These are phyloP conservation scores for Sebastes iracundus DNA, from an alignment of 2,797 vertebrate species.

Conservation along the genomic window DNA sequence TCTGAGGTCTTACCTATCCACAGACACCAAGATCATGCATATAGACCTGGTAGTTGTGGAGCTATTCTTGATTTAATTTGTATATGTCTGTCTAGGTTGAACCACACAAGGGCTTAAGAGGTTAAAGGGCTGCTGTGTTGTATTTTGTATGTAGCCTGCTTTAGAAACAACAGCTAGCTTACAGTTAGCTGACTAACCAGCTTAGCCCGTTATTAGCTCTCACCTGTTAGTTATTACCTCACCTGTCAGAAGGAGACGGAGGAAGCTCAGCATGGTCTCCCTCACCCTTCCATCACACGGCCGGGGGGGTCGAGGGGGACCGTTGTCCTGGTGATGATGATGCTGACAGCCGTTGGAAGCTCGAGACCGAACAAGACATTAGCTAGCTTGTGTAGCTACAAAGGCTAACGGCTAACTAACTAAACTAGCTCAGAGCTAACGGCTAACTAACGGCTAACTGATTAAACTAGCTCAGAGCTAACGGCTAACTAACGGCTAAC, in stretches of 20 bases:
- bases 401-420: neutral
- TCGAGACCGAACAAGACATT: conserved; percentile 26
- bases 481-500: too few species aligned
- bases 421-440: neutral
- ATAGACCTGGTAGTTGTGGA: too few species aligned
- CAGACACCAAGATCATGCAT: too few species aligned
- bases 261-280: conserved; percentile 70
- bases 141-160: neutral
- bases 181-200: neutral
- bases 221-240: neutral
- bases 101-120: too few species aligned
- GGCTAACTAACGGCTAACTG: too few species aligned
- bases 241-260: conserved; percentile 69
- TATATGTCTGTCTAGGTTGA: too few species aligned
- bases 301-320: conserved; percentile 7
- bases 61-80: too few species aligned
- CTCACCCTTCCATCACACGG: conserved; percentile 68
- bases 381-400: conserved; percentile 17
- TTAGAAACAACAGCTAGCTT: too few species aligned
- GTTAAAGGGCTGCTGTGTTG: neutral
- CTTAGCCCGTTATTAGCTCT: neutral
- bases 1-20: too few species aligned
- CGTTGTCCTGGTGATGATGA: conserved; percentile 21
- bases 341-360: conserved; percentile 20
- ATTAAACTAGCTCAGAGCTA: too few species aligned